Evolutionary conservation across 1,140 invertebrate genomes (phyloP).

Genomic region (Rhynchophorus ferrugineus): DNA sequence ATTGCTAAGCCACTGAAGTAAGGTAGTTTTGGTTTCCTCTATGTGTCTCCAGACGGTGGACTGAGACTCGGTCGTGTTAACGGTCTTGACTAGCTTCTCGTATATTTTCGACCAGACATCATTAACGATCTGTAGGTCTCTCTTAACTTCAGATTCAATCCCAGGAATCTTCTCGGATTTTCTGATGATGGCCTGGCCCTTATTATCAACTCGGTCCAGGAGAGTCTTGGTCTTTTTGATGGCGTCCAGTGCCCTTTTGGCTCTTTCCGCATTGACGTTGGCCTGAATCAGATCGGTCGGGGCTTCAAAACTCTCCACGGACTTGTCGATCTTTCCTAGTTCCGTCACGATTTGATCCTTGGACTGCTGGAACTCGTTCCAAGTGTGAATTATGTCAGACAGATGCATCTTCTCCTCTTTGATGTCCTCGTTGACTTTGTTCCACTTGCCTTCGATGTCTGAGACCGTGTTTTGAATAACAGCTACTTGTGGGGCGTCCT

Average conservation of each 20-base stretch:
- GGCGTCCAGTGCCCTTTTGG: constrained; percentile 64
- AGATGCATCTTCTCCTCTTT: constrained; percentile 69
- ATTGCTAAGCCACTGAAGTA: constrained; percentile 75
- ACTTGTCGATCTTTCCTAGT: constrained; percentile 56
- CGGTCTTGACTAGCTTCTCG: constrained; percentile 58
- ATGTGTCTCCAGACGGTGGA: constrained; percentile 87
- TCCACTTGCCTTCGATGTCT: constrained; percentile 69
- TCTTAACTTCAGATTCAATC: constrained; percentile 61
- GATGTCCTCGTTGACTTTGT: constrained; percentile 65
- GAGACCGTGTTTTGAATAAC: constrained; percentile 70
- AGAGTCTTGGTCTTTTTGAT: constrained; percentile 65
- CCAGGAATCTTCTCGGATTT: constrained; percentile 66
- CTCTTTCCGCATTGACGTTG: constrained; percentile 60
- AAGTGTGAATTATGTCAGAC: constrained; percentile 58
- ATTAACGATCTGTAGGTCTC: constrained; percentile 53
- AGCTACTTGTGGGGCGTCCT: constrained; percentile 70
- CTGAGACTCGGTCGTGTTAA: constrained; percentile 78
- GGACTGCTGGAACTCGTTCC: constrained; percentile 68
- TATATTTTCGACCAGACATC: constrained; percentile 69
- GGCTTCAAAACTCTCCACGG: constrained; percentile 51
- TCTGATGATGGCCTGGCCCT: constrained; percentile 61
- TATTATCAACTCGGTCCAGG: constrained; percentile 67
- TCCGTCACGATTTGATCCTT: constrained; percentile 60
- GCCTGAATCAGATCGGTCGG: constrained; percentile 58
- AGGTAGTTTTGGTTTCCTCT: constrained; percentile 73